Evolutionary conservation across 23 tunicate species (phyloP), one percentile per base, ranked within the genome.

Genomic region (Clavelina lepadiformis): DNA sequence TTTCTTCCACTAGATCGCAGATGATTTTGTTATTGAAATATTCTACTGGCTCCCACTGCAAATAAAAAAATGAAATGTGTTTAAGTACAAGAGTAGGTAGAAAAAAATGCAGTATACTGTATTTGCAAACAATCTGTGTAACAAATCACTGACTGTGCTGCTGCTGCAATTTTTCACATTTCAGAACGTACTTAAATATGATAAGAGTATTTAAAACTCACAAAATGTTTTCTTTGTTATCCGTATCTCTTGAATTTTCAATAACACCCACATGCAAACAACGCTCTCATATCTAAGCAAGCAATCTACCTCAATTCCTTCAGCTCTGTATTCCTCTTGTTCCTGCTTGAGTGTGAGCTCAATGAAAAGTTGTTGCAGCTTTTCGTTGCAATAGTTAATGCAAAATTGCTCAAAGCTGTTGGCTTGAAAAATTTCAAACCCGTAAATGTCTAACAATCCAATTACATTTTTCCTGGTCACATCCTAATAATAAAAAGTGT

Each of bases 371-470:
- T 94, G 99, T 36, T 94, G 99, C 49, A 94, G 76, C 35, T 94
- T 94, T 51, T 94, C 99, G 70, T 94, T 94, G 91, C 99, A 94
- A 61, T 67, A 94, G 65, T 94, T 94, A 63, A 94, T 94, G 71
- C 94, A 76, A 41, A 94, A 73, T 45, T 94, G 99, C 79, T 94
- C 99, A 69, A 94, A 94, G 49, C 95, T 80, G 80, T 94, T 94
- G 20, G 51, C 34, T 37, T 70, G 33, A 72, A 94, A 89, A 27
- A 94, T 89, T 54, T 94, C 99, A 55, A 94, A 94, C 2, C 99
- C 99, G 76, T 94, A 94, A 27, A 94, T 94, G 54, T 94, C 99
- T 44, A 94, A 64, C 3, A 94, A 67, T 2, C 99, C 99, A 60
- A 94, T 94, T 67, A 94, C 65, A 50, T 56, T 86, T 18, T 75